A percentile compares a stretch with the other conserved stretches of the same genome.
Evolutionary conservation across 2,797 vertebrate species (phyloP).

Genomic region (Tachyglossus aculeatus): DNA sequence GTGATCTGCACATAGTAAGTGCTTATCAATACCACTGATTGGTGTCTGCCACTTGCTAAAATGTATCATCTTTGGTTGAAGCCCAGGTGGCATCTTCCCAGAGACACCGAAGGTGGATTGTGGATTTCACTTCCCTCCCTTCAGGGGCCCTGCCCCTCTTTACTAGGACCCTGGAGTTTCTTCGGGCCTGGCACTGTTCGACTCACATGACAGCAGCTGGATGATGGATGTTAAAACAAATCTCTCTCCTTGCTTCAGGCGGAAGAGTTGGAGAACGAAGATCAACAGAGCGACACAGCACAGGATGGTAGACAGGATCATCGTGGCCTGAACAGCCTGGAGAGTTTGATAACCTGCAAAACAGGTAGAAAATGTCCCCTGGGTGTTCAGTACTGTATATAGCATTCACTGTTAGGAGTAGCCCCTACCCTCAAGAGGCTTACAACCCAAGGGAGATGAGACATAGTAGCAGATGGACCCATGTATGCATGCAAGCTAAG

Average conservation of each 20-base stretch:
- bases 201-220: conserved; percentile 92
- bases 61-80: too few relatives aligned
- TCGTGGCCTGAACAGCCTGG: conserved; percentile 88
- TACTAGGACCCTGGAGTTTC: not conserved
- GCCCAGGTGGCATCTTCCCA: too few relatives aligned
- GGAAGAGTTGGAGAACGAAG: conserved; percentile 96
- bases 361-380: too few relatives aligned
- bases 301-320: conserved; percentile 91
- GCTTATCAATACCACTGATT: too few relatives aligned
- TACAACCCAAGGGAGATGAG: too few relatives aligned
- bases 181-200: not conserved
- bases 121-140: too few relatives aligned
- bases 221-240: conserved; percentile 90
- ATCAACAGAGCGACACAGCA: conserved; percentile 90
- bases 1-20: too few relatives aligned
- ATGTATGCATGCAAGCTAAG: too few relatives aligned
- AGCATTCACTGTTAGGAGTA: not conserved
- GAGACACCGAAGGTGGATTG: too few relatives aligned
- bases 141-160: too few relatives aligned
- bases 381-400: conserved; percentile 29
- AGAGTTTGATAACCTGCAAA: conserved; percentile 81
- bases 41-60: too few relatives aligned
- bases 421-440: not conserved
- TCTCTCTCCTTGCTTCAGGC: conserved; percentile 92
- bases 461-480: too few relatives aligned